These are phyloP conservation scores for Cancer borealis DNA, from an alignment of 2,888 invertebrate species.

Conservation along the genomic window DNA sequence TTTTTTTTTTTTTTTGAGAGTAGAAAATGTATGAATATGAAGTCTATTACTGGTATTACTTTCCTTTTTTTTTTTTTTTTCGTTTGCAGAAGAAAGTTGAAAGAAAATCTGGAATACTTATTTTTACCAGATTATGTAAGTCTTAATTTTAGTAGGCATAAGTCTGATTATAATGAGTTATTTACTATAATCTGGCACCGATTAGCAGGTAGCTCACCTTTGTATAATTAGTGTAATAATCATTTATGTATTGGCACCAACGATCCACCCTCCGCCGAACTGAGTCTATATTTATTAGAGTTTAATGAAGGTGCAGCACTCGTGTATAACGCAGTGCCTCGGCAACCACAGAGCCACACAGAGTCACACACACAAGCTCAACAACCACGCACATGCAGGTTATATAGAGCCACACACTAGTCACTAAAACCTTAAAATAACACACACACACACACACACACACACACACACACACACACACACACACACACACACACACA, in stretches of 20 bases:
- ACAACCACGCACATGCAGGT: not conserved
- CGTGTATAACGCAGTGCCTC: not conserved
- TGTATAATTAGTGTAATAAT: not conserved
- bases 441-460: not conserved
- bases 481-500: constrained; percentile 24
- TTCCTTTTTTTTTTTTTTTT: not conserved
- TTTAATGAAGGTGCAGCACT: not conserved
- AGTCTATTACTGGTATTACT: not conserved
- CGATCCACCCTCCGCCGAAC: not conserved
- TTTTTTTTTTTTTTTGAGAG: not conserved
- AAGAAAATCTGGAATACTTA: not conserved
- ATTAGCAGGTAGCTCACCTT: not conserved
- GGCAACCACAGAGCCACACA: not conserved
- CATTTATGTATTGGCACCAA: not conserved
- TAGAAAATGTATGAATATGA: not conserved
- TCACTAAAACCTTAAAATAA: not conserved
- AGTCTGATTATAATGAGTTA: not conserved
- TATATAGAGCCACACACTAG: not conserved
- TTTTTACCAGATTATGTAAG: not conserved
- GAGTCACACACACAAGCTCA: not conserved
- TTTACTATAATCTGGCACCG: not conserved
- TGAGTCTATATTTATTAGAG: not conserved
- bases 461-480: constrained; percentile 20
- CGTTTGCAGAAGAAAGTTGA: not conserved
- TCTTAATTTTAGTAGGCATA: not conserved